Conservation (phyloP, 92 coral and sea anemone genomes). For the Epizoanthus rinbou region DNA sequence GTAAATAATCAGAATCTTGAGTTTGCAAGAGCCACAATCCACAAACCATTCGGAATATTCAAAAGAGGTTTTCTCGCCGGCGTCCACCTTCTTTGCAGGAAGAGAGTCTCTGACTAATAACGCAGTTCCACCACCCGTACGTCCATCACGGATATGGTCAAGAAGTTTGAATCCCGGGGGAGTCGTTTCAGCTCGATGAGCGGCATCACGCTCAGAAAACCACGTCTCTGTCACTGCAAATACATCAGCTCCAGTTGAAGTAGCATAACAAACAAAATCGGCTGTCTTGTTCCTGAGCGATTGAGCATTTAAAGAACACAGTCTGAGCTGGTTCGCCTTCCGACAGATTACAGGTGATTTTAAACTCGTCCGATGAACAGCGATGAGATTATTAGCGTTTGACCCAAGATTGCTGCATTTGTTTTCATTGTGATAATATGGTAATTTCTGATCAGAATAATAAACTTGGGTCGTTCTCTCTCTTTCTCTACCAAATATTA, state of each 20-base stretch:
- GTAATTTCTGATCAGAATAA: slow-evolving; percentile 51
- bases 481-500: slow-evolving; percentile 31
- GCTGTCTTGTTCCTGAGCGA: slow-evolving; percentile 41
- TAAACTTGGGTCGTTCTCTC: slow-evolving; percentile 26
- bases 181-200: slow-evolving; percentile 26
- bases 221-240: slow-evolving; percentile 49
- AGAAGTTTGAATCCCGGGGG: slow-evolving; percentile 41
- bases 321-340: background rate
- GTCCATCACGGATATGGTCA: slow-evolving; percentile 37
- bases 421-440: slow-evolving; percentile 48
- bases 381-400: slow-evolving; percentile 12
- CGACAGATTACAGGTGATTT: slow-evolving; percentile 1
- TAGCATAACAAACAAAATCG: slow-evolving; percentile 45
- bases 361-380: slow-evolving; percentile 1
- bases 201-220: slow-evolving; percentile 45
- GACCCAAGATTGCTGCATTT: slow-evolving; percentile 4
- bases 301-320: slow-evolving; percentile 26
- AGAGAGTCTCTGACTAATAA: slow-evolving; percentile 13
- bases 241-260: slow-evolving; percentile 39
- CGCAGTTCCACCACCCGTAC: slow-evolving; percentile 54
- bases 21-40: slow-evolving; percentile 26
- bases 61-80: slow-evolving; percentile 45
- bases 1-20: slow-evolving; percentile 42
- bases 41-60: slow-evolving; percentile 58
- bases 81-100: slow-evolving; percentile 36